Base-by-base conservation (phyloP, 2,797 vertebrate genomes). In the Anniella stebbinsi region DNA sequence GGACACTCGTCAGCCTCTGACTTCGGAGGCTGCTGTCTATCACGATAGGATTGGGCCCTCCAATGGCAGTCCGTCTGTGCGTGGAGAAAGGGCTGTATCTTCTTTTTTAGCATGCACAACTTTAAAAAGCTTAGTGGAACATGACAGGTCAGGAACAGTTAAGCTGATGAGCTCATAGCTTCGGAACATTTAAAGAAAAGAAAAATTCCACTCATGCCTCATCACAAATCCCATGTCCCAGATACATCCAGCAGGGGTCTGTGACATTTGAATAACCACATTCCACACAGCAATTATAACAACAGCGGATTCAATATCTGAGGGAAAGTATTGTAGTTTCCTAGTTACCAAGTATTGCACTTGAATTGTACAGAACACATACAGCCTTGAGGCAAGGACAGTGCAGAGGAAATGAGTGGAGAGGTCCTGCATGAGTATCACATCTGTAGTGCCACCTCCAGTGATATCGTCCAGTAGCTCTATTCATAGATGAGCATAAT, bases 281-380 rank as follows among this genome's bases (percentile, higher is more conserved):
- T 87, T 87, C 30, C 30, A 48, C 30, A 63, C 4, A 77, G 85
- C 25, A 87, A 57, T 75, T 36, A 72, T 18, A 84, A 33, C n/a
- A 11, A 21, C n/a, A n/a, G 41, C 57, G 12, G 60, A 25, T 81
- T 51, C n/a, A 1, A 15, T 63, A 15, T 63, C 75, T 80, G 51
- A 48, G 25, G 60, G 21, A 2, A 21, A 63, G 80, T 23, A 54
- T 23, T 12, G 30, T 67, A 48, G 5, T 45, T 48, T 66, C 30
- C 21, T 48, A 77, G 76, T 23, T 87, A 77, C 41, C 6, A 66
- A n/a, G 17, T 48, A 23, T 48, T 66, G 30, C 36, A 15, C n/a
- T 54, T 81, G 48, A 81, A 25, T 88, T 81, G 36, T 51, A 72
- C 38, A 60, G 77, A 81, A 87, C 72, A 87, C 51, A 25, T 54